Evolutionary conservation across 2,113 vertebrate species (phyloP), one percentile per base, ranked within the genome.

Genomic region (Psilopogon haemacephalus): DNA sequence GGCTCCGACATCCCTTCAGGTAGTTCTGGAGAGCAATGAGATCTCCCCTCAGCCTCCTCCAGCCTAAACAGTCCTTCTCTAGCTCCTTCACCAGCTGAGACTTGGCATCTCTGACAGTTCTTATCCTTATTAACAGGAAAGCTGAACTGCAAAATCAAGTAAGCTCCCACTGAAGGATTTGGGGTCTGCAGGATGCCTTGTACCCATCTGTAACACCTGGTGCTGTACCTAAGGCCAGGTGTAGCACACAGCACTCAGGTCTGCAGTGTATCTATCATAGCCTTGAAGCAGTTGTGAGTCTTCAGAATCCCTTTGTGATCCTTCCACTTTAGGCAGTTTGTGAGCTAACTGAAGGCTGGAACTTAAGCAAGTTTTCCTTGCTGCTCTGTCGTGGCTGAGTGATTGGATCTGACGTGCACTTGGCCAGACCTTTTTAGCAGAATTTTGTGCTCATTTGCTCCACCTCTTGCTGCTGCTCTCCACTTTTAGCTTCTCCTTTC

Each of bases 301-400:
- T 89, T 88, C 76, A 44, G 76, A 85, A 87, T 89, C 23, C 55
- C 32, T 81, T 81, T 87, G 44, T 87, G 71, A 95, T 85, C 76
- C n/a, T 73, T 84, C 18, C 14, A n/a, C 73, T 54, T 91, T 69
- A 72, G 75, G 24, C 63, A 90, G 54, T 92, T 81, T 37, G n/a
- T 60, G 58, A 89, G 86, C n/a, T 87, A 89, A 90, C 24, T 30
- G 42, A 90, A 90, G 67, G 48, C 18, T 69, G n/a, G 24, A 75
- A 85, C 38, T 65, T 89, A 71, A 92, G 73, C 86, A 89, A 42
- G 15, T 85, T 94, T 89, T 58, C 38, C 33, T 21, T 87, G 63
- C 55, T 54, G 35, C n/a, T 65, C 78, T 9, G 3, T 75, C 85
- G 70, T 82, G 59, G 54, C 89, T 92, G 82, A 94, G 87, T 65